phyloP scores from a whole-genome alignment of 2,113 vertebrate genomes.

The Misgurnus mizolepis region DNA sequence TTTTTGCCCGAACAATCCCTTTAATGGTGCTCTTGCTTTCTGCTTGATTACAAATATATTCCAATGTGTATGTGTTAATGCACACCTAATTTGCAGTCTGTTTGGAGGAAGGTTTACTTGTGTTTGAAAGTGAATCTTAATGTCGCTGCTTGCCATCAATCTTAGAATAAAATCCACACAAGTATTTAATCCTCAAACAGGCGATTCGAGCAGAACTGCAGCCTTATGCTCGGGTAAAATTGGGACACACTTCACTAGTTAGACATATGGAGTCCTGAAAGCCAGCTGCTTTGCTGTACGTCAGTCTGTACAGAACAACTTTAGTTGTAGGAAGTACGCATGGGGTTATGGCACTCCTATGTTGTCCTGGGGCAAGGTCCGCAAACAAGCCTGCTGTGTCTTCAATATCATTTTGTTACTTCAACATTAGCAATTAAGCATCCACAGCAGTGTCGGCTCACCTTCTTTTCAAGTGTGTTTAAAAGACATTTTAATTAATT shows the following conservation, averaged over 20 bases:
- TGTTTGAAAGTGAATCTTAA: neutral
- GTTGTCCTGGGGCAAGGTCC: conserved; percentile 15
- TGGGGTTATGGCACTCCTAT: conserved; percentile 4
- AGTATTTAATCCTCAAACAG: neutral
- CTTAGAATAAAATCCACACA: conserved; percentile 21
- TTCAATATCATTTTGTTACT: neutral
- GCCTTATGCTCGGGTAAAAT: conserved; percentile 31
- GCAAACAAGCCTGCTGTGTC: neutral
- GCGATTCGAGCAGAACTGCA: conserved; percentile 25
- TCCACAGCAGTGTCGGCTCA: neutral
- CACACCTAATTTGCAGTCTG: neutral
- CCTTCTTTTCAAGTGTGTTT: neutral
- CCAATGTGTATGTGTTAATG: too few relatives aligned
- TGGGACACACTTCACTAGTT: neutral
- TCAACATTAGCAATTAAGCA: neutral
- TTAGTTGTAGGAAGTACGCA: conserved; percentile 18
- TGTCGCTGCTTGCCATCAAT: neutral
- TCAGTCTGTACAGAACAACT: neutral
- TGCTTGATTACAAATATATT: too few relatives aligned
- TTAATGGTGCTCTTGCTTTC: too few relatives aligned
- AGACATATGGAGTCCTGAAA: conserved; percentile 22
- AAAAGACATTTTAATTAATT: neutral
- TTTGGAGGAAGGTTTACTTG: neutral
- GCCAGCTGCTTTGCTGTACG: conserved; percentile 23
- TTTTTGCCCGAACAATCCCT: too few relatives aligned